Evolutionary conservation across 2,888 invertebrate species (phyloP).

Genomic region (Ctena decussata): DNA sequence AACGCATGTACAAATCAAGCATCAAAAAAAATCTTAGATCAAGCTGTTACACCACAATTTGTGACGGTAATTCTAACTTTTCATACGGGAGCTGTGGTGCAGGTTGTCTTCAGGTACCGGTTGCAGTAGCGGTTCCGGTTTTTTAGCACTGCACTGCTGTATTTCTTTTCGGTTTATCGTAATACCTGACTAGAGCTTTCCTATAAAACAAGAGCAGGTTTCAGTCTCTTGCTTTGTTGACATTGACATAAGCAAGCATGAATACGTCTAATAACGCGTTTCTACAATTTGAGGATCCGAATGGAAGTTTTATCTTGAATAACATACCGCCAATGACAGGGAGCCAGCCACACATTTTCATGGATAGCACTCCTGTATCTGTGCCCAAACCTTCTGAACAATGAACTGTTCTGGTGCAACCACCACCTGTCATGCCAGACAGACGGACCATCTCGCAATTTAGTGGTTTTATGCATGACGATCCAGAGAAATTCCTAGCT

Average conservation of each 20-base stretch:
- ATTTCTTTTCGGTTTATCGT: not conserved
- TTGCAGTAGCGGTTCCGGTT: not conserved
- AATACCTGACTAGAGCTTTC: not conserved
- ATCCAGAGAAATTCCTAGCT: not conserved
- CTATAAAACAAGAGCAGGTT: not conserved
- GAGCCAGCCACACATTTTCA: not conserved
- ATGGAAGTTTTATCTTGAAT: not conserved
- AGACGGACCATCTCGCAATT: not conserved
- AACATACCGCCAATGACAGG: not conserved
- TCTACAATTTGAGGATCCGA: not conserved
- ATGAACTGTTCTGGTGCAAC: not conserved
- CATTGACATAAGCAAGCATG: not conserved
- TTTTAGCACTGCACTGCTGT: too few species aligned
- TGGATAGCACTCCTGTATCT: not conserved
- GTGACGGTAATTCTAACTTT: too few species aligned
- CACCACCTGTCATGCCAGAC: not conserved
- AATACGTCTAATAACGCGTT: not conserved
- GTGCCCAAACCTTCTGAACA: not conserved
- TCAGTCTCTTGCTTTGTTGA: not conserved
- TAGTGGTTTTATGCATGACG: constrained; percentile 5
- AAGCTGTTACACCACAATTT: too few species aligned
- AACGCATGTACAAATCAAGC: too few species aligned
- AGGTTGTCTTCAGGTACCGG: not conserved
- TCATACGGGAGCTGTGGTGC: not conserved
- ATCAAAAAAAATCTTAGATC: too few species aligned